Evolutionary conservation across 1,140 invertebrate species (phyloP).

Genomic region (Aphaenogaster floridana): DNA sequence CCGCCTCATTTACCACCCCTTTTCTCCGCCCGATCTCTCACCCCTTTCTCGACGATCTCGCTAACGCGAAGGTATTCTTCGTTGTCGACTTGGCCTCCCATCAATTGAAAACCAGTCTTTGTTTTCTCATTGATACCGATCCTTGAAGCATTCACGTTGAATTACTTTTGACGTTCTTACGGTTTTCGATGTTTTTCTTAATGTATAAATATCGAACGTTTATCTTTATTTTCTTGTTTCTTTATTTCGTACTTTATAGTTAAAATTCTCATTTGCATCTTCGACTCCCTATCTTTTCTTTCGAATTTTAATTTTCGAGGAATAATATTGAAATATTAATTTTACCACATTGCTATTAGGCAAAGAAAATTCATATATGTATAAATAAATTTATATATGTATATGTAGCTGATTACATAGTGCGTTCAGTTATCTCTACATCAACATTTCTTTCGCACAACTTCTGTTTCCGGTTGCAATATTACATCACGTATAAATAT

Average conservation of each 20-base stretch:
- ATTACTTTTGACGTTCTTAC: conserved; percentile 24
- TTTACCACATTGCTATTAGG: not conserved
- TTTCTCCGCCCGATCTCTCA: conserved; percentile 40
- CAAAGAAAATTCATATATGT: conserved; percentile 1
- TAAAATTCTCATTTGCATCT: not conserved
- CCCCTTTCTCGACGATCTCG: conserved; percentile 61
- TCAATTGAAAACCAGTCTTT: conserved; percentile 58
- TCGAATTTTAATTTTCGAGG: not conserved
- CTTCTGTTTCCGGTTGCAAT: conserved; percentile 33
- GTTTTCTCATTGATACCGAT: conserved; percentile 35
- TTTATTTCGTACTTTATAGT: not conserved
- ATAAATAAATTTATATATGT: not conserved
- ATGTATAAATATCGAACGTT: not conserved
- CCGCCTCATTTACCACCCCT: conserved; percentile 83
- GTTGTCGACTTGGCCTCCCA: conserved; percentile 68
- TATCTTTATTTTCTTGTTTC: not conserved
- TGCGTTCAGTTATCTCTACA: not conserved
- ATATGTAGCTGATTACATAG: not conserved
- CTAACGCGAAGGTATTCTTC: conserved; percentile 70
- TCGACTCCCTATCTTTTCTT: not conserved
- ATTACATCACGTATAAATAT: conserved; percentile 56
- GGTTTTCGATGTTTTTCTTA: not conserved
- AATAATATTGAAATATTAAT: not conserved
- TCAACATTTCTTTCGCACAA: conserved; percentile 17
- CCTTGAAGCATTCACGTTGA: conserved; percentile 14